Evolutionary conservation across 2,797 vertebrate genomes (phyloP).

Genomic region (Syndactyla subalaris): DNA sequence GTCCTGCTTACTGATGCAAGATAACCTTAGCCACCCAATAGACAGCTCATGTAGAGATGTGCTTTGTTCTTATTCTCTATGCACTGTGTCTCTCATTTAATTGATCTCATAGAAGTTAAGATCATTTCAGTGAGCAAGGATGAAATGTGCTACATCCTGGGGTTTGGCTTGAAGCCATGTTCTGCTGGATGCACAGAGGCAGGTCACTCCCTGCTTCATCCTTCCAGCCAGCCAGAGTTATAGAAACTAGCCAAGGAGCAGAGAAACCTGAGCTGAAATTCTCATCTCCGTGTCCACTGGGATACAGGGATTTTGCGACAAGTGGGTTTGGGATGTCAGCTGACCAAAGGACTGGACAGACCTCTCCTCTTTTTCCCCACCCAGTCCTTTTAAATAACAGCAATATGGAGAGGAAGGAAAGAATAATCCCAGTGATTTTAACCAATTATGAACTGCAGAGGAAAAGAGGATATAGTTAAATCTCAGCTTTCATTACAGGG

Average conservation of each 20-base stretch:
- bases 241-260: accelerated
- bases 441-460: background rate
- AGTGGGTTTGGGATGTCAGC: background rate
- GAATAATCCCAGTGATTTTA: background rate
- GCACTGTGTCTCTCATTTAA: background rate
- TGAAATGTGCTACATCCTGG: background rate
- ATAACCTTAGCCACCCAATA: background rate
- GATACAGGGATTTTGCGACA: background rate
- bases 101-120: background rate
- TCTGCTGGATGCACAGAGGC: background rate
- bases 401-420: accelerated
- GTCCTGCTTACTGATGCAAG: background rate
- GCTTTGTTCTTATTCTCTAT: background rate
- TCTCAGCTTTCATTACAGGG: background rate
- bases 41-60: background rate
- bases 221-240: background rate
- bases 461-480: background rate
- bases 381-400: background rate
- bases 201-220: background rate
- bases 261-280: background rate
- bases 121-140: background rate
- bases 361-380: background rate
- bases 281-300: background rate
- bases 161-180: background rate
- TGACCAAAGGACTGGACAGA: background rate